These are phyloP conservation scores for Ailuropoda melanoleuca DNA, from an alignment of 2,113 vertebrate genomes.

Conservation along the genomic window DNA sequence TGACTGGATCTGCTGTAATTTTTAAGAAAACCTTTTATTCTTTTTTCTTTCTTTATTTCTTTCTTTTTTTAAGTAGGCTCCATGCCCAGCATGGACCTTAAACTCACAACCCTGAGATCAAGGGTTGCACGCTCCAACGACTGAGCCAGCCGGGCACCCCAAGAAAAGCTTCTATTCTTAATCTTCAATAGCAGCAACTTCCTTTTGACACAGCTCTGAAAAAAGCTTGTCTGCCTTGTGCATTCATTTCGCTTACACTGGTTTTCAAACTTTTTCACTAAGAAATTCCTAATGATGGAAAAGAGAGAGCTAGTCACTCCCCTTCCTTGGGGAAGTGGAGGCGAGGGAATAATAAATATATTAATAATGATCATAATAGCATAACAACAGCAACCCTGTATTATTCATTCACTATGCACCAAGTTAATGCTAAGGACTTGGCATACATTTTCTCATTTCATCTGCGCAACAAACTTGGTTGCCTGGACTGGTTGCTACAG, in stretches of 20 bases:
- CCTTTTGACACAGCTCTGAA: background rate
- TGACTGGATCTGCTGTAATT: background rate
- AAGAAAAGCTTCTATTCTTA: background rate
- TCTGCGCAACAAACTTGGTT: background rate
- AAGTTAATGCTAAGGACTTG: background rate
- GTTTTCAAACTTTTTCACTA: background rate
- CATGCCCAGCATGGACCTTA: background rate
- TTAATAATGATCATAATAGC: background rate
- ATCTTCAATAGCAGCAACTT: background rate
- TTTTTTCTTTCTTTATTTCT: background rate
- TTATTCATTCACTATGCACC: background rate
- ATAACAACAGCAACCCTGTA: background rate
- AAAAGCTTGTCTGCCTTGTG: background rate
- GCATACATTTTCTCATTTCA: background rate
- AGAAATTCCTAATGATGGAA: background rate
- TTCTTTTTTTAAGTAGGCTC: background rate
- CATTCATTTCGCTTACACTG: background rate
- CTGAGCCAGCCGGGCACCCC: background rate
- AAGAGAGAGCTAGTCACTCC: background rate
- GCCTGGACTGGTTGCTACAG: too few relatives aligned
- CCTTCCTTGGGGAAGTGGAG: background rate
- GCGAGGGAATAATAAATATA: background rate
- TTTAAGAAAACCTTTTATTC: background rate
- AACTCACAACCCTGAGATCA: background rate
- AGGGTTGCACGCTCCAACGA: background rate